Evolutionary conservation across 2,888 invertebrate genomes (phyloP).

Genomic region (Stenodema calcarata): DNA sequence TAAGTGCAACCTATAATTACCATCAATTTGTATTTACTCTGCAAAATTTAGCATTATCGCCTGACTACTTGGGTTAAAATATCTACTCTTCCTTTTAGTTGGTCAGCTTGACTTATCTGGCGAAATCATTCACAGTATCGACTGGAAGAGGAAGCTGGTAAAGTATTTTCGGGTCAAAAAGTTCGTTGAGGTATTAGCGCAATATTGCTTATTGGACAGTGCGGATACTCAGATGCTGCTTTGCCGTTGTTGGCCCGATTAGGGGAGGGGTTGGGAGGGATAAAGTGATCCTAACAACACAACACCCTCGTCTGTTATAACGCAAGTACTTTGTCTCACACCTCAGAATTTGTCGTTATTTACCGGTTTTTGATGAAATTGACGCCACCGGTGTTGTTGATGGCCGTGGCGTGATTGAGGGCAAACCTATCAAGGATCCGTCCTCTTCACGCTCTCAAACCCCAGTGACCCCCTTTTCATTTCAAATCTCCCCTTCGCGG

Average conservation of each 20-base stretch:
- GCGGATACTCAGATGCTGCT: background rate
- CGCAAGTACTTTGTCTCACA: background rate
- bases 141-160: too few relatives aligned
- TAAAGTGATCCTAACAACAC: background rate
- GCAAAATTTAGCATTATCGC: too few relatives aligned
- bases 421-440: background rate
- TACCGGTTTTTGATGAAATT: background rate
- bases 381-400: background rate
- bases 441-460: background rate
- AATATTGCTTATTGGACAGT: background rate
- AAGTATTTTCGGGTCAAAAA: background rate
- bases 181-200: background rate
- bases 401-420: constrained; percentile 6
- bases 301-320: background rate
- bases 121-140: too few relatives aligned
- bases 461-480: too few relatives aligned
- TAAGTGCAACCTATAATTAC: too few relatives aligned
- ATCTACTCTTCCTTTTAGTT: too few relatives aligned
- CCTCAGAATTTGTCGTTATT: background rate
- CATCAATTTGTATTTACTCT: too few relatives aligned
- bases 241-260: background rate
- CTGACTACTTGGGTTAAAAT: too few relatives aligned
- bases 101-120: too few relatives aligned
- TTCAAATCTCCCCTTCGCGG: too few relatives aligned
- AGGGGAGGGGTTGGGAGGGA: background rate